Percentiles rank a stretch among this genome's conserved stretches.
Conservation (phyloP, 2,888 invertebrate species). For the Syrista parreyssii region DNA sequence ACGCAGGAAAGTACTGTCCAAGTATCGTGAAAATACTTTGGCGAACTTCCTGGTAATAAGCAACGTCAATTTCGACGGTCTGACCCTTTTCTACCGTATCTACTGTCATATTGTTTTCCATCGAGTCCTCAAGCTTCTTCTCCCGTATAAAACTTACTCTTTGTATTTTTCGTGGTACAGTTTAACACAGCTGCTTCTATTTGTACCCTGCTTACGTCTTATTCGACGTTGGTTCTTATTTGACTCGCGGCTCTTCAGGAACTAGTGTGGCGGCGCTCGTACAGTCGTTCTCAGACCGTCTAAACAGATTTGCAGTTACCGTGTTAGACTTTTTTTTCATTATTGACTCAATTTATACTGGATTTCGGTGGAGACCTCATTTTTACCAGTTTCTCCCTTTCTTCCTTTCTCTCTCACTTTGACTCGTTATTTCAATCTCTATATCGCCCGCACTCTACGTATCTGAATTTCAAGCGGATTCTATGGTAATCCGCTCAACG, state of each 20-base stretch:
- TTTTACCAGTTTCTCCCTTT: background rate
- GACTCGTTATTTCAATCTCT: constrained; percentile 11
- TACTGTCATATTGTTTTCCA: background rate
- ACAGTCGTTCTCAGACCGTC: too few species aligned
- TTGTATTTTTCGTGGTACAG: background rate
- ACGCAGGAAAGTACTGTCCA: background rate
- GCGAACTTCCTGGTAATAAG: too few species aligned
- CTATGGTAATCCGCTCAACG: background rate
- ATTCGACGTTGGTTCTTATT: background rate
- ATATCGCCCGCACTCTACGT: constrained; percentile 8
- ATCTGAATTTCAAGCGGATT: background rate
- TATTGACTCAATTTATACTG: too few species aligned
- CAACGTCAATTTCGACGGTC: too few species aligned
- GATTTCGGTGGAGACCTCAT: too few species aligned
- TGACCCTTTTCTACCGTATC: background rate
- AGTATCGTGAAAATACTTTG: background rate
- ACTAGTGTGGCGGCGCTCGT: too few species aligned
- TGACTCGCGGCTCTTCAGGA: background rate
- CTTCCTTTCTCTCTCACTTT: constrained; percentile 1
- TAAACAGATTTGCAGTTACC: too few species aligned
- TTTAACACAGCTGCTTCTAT: background rate
- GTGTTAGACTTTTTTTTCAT: too few species aligned
- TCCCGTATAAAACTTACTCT: background rate
- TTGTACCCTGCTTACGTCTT: background rate
- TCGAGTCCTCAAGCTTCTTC: background rate